Base-by-base conservation (phyloP, 2,888 invertebrate genomes). In the Dastarcus helophoroides region DNA sequence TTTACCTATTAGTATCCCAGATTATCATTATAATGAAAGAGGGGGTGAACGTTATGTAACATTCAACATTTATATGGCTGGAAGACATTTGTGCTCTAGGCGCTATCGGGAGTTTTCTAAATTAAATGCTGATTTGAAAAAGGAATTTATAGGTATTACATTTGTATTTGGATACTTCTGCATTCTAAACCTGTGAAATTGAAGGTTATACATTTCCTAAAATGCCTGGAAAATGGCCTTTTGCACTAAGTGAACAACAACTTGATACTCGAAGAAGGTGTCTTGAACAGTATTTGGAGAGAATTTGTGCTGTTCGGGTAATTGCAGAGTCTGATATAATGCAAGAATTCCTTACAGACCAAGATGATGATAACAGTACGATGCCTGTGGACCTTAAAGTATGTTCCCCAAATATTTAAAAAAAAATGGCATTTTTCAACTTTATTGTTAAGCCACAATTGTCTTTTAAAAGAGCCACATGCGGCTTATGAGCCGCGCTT, bases 51-150 rank as follows among this genome's bases (percentile, higher is more conserved):
- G 86, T 45, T 95, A 79, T 65, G 91, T 94, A 46, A 91, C 79
- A 6, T 98, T 89, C 65, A 97, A 97, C 58, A 94, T 98, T 40
- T 94, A 98, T 63, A 97, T 98, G 95, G 97, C 98, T 4, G 97
- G 97, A 0, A 68, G 97, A 17, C 97, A 97, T 58, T 68, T 98
- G 31, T 98, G 98, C 64, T 95, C 95, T 28, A 70, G 97, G 29
- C 71, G 98, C 21, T 98, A 97, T 61, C 73, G 93, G 37, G 98
- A 98, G 66, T 98, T 97, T 61, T 78, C 90, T 5, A 81, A 82
- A 42, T 66, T 97, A 38, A 88, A 95, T 54, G 74, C 79, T 49
- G 79, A 79, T 47, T 67, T 95, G 32, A 85, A 93, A 60, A 84
- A 90, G 61, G 94, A 95, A 62, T 97, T 95, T 60, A 71, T 83